phyloP scores from a whole-genome alignment of 1,140 invertebrate species.

The Colletes gigas region DNA sequence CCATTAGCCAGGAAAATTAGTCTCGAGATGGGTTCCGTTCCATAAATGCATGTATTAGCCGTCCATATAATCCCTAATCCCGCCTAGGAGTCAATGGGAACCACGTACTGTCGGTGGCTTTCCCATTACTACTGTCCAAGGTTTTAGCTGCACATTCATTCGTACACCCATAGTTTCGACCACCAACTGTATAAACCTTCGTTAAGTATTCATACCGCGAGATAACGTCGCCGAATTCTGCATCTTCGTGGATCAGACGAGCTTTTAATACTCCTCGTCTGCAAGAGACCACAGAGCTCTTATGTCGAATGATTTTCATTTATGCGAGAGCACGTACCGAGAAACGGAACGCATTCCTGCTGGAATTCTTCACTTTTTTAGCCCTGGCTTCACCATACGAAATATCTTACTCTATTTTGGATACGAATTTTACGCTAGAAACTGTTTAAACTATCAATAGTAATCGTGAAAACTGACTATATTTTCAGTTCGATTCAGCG shows the following conservation, averaged over 20 bases:
- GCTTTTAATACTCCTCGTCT: conserved; percentile 34
- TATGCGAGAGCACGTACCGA: conserved; percentile 27
- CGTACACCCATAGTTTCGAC: neutral
- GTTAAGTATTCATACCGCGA: conserved; percentile 58
- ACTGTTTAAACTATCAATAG: too few species aligned
- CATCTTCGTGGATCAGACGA: conserved; percentile 31
- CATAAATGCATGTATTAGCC: neutral
- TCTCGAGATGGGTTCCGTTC: neutral
- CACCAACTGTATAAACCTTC: conserved; percentile 14
- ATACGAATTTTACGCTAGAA: too few species aligned
- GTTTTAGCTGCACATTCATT: conserved; percentile 19
- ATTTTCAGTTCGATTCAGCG: too few species aligned
- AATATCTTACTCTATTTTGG: too few species aligned
- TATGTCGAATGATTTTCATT: conserved; percentile 40
- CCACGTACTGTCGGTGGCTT: conserved; percentile 21
- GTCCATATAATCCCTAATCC: neutral
- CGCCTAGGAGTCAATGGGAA: neutral
- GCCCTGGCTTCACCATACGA: too few species aligned
- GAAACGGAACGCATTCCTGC: neutral
- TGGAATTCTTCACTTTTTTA: too few species aligned
- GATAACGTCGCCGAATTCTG: conserved; percentile 33
- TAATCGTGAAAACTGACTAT: too few species aligned
- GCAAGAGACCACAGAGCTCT: conserved; percentile 3
- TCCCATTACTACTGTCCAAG: conserved; percentile 22
- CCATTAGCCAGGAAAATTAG: conserved; percentile 4